Evolutionary conservation across 2,797 vertebrate species (phyloP), one percentile per base, ranked within the genome.

Genomic region (Dryobates pubescens): DNA sequence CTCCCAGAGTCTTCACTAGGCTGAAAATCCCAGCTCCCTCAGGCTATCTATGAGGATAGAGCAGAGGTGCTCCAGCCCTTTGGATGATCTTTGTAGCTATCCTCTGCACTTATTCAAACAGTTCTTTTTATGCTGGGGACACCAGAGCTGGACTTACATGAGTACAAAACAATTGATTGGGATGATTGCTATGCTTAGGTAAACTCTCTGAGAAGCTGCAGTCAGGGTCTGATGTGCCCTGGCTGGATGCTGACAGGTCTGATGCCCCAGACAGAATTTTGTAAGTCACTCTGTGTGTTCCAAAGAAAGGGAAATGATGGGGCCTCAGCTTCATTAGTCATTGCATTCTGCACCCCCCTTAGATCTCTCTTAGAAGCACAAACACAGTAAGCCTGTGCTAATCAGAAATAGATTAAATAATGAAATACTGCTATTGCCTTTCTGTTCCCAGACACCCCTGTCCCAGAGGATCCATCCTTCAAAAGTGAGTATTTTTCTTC

Each of bases 371-470:
- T 70, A 57, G 54, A 73, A 92, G 88, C 38, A 73, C 9, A 84
- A 68, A 38, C n/a, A 49, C 14, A 80, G 17, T 41, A 79, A 82
- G 30, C 27, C 58, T 79, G 20, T 56, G 9, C 32, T 81, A 65
- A 26, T 84, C 3, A 80, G 68, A 91, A 67, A 61, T 41, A 68
- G 54, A 71, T 80, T 61, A 41, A 49, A 56, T 75, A 59, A 92
- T 79, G 36, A 86, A 82, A 71, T 56, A 24, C 30, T 29, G 19
- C 0, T 67, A 41, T 94, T 91, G 90, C 57, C 54, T 88, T 62
- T 92, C 36, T 82, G 9, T 85, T 92, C 96, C 30, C 88, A 97
- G 97, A 95, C 20, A 61, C 47, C 12, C 53, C 17, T 4, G 18
- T 36, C 24, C 36, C 30, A 36, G 63, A 90, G 59, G 63, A 82